Evolutionary conservation across 2,888 invertebrate genomes (phyloP).

Genomic region (Pammene aurita): DNA sequence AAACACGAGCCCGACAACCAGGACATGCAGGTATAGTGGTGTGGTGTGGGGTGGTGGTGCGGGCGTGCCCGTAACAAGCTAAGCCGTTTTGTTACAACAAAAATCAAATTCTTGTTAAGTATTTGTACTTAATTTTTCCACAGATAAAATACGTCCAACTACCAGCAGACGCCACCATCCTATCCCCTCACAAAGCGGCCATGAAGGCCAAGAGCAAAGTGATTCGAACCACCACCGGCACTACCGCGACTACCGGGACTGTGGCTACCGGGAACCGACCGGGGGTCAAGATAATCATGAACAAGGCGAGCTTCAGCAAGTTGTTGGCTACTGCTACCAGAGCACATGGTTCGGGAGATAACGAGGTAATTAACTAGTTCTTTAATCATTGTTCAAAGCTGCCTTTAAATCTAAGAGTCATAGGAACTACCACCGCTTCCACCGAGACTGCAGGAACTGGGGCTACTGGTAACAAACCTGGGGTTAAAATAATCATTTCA

Average conservation of each 20-base stretch:
- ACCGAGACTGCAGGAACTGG: too few species aligned
- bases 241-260: constrained; percentile 16
- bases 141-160: constrained; percentile 39
- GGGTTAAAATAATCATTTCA: too few species aligned
- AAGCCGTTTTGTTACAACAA: too few species aligned
- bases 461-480: too few species aligned
- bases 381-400: not conserved
- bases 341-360: constrained; percentile 32
- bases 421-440: too few species aligned
- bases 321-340: constrained; percentile 55
- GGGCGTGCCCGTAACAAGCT: too few species aligned
- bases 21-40: too few species aligned
- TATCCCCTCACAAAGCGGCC: constrained; percentile 26
- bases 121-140: too few species aligned
- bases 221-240: not conserved
- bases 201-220: constrained; percentile 22
- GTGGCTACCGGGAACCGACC: constrained; percentile 53
- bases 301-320: constrained; percentile 65
- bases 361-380: constrained; percentile 23
- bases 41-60: too few species aligned
- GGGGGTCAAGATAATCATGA: constrained; percentile 77
- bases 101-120: too few species aligned
- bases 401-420: too few species aligned
- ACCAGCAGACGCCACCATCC: not conserved
- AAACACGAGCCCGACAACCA: too few species aligned